Conservation (phyloP, 1,140 invertebrate genomes). For the Conus ventricosus region DNA sequence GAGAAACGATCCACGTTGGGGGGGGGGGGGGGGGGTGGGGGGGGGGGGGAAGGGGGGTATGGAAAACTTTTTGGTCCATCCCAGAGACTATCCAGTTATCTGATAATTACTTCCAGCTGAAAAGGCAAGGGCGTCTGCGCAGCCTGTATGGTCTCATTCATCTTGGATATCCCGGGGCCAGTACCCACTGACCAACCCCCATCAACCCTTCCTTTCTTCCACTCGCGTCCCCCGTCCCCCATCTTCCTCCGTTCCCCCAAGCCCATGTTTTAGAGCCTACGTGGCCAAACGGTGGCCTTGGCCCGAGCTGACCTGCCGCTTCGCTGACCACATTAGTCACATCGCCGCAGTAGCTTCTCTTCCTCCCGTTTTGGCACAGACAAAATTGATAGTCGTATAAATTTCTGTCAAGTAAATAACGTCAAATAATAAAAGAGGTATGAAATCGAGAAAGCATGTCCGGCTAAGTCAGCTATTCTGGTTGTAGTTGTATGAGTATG, state of each 20-base stretch:
- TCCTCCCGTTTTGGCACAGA: not conserved
- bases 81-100: slow-evolving; percentile 1
- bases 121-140: not conserved
- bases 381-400: too few species aligned
- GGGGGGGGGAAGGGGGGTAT: not conserved
- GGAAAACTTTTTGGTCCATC: not conserved
- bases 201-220: not conserved
- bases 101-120: slow-evolving; percentile 7
- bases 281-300: not conserved
- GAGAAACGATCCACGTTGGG: not conserved
- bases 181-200: not conserved
- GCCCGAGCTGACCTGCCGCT: not conserved
- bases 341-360: not conserved
- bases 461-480: too few species aligned
- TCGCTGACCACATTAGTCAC: not conserved
- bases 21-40: not conserved
- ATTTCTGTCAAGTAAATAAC: too few species aligned
- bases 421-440: too few species aligned
- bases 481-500: too few species aligned
- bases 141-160: slow-evolving; percentile 3
- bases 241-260: not conserved
- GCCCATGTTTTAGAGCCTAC: not conserved
- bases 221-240: not conserved
- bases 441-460: too few species aligned
- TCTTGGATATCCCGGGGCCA: not conserved